Evolutionary conservation across 1,140 invertebrate species (phyloP).

Genomic region (Diprion similis): DNA sequence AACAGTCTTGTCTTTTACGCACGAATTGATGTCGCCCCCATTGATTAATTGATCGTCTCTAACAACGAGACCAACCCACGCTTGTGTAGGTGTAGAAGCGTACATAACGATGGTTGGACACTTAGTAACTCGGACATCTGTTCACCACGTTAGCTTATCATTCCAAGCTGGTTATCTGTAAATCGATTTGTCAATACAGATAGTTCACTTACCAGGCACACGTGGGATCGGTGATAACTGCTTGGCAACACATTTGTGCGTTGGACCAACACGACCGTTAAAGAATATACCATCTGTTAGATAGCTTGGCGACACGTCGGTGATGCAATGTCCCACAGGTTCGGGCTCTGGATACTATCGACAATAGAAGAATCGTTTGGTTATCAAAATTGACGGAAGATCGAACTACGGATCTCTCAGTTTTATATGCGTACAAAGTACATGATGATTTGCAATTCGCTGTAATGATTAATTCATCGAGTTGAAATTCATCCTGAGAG

Average conservation of each 20-base stretch:
- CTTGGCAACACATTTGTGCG: conserved; percentile 1
- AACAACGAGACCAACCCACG: background rate
- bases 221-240: background rate
- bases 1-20: too few relatives aligned
- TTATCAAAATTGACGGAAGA: background rate
- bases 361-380: background rate
- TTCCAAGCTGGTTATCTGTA: background rate
- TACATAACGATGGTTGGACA: background rate
- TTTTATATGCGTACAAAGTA: background rate
- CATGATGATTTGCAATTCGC: background rate
- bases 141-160: background rate
- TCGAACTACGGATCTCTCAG: background rate
- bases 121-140: background rate
- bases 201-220: background rate
- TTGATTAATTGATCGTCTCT: background rate
- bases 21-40: background rate
- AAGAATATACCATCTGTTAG: conserved; percentile 23
- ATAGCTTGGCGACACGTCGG: conserved; percentile 7
- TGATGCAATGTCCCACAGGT: conserved; percentile 16
- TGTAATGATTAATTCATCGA: too few relatives aligned
- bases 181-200: background rate
- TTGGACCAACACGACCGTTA: background rate
- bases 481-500: too few relatives aligned
- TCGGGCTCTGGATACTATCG: conserved; percentile 23
- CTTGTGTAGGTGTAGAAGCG: background rate